phyloP scores from a whole-genome alignment of 2,888 invertebrate species.

The Plebejus melissa region DNA sequence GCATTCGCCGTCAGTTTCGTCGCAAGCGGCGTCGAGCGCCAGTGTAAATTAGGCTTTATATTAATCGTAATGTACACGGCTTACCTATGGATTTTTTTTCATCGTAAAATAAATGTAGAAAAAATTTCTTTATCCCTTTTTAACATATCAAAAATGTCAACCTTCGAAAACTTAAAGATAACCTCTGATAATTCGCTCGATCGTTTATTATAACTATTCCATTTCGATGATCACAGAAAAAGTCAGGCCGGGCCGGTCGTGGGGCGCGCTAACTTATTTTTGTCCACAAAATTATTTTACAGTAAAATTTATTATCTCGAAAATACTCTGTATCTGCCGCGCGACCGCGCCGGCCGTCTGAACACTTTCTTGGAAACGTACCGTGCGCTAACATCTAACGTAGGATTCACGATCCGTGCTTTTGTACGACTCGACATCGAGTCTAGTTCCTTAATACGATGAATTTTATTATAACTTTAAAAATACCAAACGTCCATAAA shows the following conservation, averaged over 20 bases:
- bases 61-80: slow-evolving; percentile 65
- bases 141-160: slow-evolving; percentile 65
- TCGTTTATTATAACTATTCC: slow-evolving; percentile 64
- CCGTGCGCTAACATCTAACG: slow-evolving; percentile 73
- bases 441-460: slow-evolving; percentile 68
- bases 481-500: slow-evolving; percentile 77
- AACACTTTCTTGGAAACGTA: slow-evolving; percentile 78
- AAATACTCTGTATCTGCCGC: slow-evolving; percentile 56
- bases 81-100: slow-evolving; percentile 68
- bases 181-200: slow-evolving; percentile 64
- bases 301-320: slow-evolving; percentile 55
- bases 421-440: slow-evolving; percentile 62
- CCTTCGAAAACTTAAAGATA: slow-evolving; percentile 68
- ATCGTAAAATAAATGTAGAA: slow-evolving; percentile 72
- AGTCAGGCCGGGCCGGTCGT: slow-evolving; percentile 44
- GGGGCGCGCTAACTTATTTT: slow-evolving; percentile 42
- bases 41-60: slow-evolving; percentile 63
- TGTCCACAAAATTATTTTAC: slow-evolving; percentile 48
- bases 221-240: slow-evolving; percentile 74
- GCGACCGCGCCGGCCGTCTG: slow-evolving; percentile 49
- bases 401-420: slow-evolving; percentile 78
- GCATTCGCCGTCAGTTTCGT: slow-evolving; percentile 39
- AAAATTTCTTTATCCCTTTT: slow-evolving; percentile 56
- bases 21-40: slow-evolving; percentile 42
- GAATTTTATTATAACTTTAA: slow-evolving; percentile 72